These are phyloP conservation scores for Pristionchus mayeri DNA, from an alignment of 2,888 invertebrate species.

Conservation along the genomic window DNA sequence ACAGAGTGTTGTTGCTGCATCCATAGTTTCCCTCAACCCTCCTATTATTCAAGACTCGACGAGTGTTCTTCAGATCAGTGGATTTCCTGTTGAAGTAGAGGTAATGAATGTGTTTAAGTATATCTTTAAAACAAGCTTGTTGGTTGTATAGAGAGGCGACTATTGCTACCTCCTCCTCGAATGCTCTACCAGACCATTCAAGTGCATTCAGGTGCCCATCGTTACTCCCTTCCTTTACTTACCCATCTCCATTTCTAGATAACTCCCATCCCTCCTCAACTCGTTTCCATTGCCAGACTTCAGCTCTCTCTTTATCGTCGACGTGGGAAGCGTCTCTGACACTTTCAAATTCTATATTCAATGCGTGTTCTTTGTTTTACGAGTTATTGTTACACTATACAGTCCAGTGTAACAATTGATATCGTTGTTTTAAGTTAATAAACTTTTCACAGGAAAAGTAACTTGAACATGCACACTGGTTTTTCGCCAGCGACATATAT, in stretches of 20 bases:
- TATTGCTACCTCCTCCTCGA: slow-evolving; percentile 47
- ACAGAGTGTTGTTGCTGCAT: slow-evolving; percentile 32
- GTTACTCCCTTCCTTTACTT: background rate
- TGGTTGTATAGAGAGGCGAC: slow-evolving; percentile 29
- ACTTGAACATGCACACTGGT: too few relatives aligned
- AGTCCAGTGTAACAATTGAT: background rate
- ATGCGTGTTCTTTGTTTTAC: background rate
- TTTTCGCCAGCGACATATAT: too few relatives aligned
- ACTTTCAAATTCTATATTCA: background rate
- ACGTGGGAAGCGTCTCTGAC: background rate
- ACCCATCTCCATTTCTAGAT: background rate
- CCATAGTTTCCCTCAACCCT: slow-evolving; percentile 30
- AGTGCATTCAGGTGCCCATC: background rate
- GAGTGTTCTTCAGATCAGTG: background rate
- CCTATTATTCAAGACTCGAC: slow-evolving; percentile 35
- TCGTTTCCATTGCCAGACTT: slow-evolving; percentile 3
- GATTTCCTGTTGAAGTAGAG: slow-evolving; percentile 17
- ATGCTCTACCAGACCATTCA: slow-evolving; percentile 10
- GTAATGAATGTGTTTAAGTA: background rate
- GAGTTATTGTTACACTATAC: background rate
- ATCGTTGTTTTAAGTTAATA: background rate
- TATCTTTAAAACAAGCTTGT: background rate
- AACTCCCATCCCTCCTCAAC: slow-evolving; percentile 44
- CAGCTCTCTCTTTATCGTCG: slow-evolving; percentile 30
- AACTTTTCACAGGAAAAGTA: background rate